Conservation (phyloP, 2,113 vertebrate species). For the Ochotona curzoniae region DNA sequence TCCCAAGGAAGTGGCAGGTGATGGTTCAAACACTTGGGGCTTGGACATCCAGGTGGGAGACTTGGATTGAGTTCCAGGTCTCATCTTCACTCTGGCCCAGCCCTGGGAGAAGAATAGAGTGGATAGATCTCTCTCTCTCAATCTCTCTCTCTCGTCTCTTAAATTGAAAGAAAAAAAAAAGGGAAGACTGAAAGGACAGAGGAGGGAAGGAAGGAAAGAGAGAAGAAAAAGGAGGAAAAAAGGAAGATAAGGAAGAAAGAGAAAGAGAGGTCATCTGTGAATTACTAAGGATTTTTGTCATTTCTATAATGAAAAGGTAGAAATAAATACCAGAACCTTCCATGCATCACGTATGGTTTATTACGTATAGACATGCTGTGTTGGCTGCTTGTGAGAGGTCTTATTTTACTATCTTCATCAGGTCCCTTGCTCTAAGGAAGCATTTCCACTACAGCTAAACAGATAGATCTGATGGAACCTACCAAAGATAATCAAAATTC, state of each 20-base stretch:
- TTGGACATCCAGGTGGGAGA: too few species aligned
- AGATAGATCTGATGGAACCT: background rate
- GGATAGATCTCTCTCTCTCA: too few species aligned
- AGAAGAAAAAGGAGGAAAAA: background rate
- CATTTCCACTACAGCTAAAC: background rate
- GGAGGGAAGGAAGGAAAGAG: background rate
- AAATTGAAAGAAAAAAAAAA: background rate
- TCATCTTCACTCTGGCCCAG: too few species aligned
- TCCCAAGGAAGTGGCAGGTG: too few species aligned
- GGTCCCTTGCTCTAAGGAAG: background rate
- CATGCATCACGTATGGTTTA: background rate
- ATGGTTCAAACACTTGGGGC: too few species aligned
- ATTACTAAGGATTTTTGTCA: conserved; percentile 15
- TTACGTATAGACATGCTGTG: background rate
- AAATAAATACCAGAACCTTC: conserved; percentile 36
- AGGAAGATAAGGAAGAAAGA: background rate
- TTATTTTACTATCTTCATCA: conserved; percentile 5
- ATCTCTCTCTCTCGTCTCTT: too few species aligned
- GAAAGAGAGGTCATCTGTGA: background rate
- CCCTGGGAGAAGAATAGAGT: too few species aligned
- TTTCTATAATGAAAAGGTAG: conserved; percentile 30
- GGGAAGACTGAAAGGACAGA: too few species aligned
- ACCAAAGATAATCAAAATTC: conserved; percentile 9
- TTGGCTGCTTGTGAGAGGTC: background rate
- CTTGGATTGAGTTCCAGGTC: too few species aligned